These are phyloP conservation scores for Luidia sarsii DNA, from an alignment of 53 echinoderm and acorn worm species.

Conservation along the genomic window DNA sequence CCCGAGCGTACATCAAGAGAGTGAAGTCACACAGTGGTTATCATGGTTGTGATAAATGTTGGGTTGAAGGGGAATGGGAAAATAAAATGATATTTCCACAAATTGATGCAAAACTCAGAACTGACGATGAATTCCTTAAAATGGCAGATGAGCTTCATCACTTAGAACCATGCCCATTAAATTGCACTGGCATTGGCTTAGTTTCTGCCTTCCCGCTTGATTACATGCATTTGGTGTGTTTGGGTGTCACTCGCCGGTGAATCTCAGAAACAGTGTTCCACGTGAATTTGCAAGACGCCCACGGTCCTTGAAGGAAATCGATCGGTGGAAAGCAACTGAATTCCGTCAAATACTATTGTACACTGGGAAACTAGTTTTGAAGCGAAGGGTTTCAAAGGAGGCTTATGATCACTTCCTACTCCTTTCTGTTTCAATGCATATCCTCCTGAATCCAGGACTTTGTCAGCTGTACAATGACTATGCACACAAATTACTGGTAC, in stretches of 20 bases:
- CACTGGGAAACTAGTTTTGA: constrained; percentile 62
- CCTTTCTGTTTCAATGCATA: constrained; percentile 48
- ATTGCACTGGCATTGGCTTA: neutral
- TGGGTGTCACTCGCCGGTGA: constrained; percentile 28
- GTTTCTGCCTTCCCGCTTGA: constrained; percentile 39
- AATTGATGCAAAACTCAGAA: constrained; percentile 25
- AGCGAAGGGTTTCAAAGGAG: constrained; percentile 6
- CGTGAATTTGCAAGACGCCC: constrained; percentile 55
- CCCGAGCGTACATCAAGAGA: constrained; percentile 39
- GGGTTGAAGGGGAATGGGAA: constrained; percentile 29
- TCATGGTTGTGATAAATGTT: constrained; percentile 29
- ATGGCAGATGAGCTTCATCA: constrained; percentile 27
- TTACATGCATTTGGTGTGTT: constrained; percentile 38
- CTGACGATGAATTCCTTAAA: constrained; percentile 31
- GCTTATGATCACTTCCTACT: constrained; percentile 47
- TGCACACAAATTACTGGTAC: neutral
- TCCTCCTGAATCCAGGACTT: constrained; percentile 13
- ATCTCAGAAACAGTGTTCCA: constrained; percentile 21
- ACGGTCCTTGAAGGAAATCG: constrained; percentile 46
- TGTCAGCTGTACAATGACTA: constrained; percentile 7
- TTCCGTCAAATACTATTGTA: constrained; percentile 68
- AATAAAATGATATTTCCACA: constrained; percentile 38
- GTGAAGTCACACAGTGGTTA: constrained; percentile 47
- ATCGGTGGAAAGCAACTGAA: constrained; percentile 74
- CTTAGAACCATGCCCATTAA: constrained; percentile 26